Base-by-base conservation (phyloP, 2,113 vertebrate species). In the Cinclus cinclus region DNA sequence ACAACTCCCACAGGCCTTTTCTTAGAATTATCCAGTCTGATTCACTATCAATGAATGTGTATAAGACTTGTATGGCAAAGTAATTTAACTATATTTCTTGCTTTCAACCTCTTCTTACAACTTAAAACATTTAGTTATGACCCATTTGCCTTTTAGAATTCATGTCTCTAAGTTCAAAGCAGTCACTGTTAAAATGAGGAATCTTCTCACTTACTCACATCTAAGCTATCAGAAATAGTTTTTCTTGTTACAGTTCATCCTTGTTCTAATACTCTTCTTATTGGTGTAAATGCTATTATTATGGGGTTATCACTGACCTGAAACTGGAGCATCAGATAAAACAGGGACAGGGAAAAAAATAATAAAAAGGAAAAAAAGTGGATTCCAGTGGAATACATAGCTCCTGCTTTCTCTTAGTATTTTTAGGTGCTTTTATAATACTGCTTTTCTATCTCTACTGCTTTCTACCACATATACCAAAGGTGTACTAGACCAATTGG, bases 71-170 rank as follows among this genome's bases (percentile, higher is more conserved):
- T 47, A 85, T 7, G 18, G 47, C 47, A 87, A 95, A 91, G 46
- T 52, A 85, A 90, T 93, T 94, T 74, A 94, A 71, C 35, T n/a
- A 15, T 71, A 84, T 41, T 94, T 89, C 62, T 77, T 83, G 27
- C 67, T 94, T 93, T 92, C 78, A 83, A 83, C 24, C 12, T 95
- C 62, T 87, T 93, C 60, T 77, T 77, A 81, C 55, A 87, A 63
- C 81, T 93, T 95, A 63, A 94, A 94, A 82, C 19, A 74, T 88
- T 87, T 84, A 92, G 73, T 82, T 95, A 87, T 91, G 87, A 96
- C 71, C 94, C 50, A 50, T 73, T 82, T 92, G 74, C 67, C 53
- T 88, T 95, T 88, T 77, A 76, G 84, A 17, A 90, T 83, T 85
- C 85, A 70, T 33, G 67, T 77, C 59, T 88, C 25, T 33, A 85